Evolutionary conservation across 2,888 invertebrate species (phyloP).

Genomic region (Macaria notata): DNA sequence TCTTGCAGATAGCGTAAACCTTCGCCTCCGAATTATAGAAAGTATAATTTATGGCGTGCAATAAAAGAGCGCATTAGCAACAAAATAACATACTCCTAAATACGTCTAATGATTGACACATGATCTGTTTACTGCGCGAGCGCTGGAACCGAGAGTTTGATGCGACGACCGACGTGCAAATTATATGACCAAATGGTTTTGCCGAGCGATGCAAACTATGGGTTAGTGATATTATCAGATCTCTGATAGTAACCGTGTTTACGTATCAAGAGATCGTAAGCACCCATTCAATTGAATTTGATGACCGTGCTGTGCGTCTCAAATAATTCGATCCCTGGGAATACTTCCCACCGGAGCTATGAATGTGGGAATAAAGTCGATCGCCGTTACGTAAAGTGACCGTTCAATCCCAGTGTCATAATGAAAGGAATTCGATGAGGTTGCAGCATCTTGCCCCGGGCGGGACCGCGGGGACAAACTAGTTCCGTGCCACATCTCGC

Average conservation of each 20-base stretch:
- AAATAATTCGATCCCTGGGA: slow-evolving; percentile 25
- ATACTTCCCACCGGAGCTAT: slow-evolving; percentile 14
- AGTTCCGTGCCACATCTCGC: slow-evolving; percentile 69
- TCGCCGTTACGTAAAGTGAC: slow-evolving; percentile 60
- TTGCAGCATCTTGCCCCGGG: slow-evolving; percentile 54
- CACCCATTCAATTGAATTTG: slow-evolving; percentile 33
- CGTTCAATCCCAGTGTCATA: slow-evolving; percentile 61
- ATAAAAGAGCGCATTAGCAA: slow-evolving; percentile 50
- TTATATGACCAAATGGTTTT: neutral
- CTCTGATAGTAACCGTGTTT: slow-evolving; percentile 14
- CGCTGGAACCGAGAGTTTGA: neutral
- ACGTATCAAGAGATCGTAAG: slow-evolving; percentile 15
- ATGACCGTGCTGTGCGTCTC: slow-evolving; percentile 21
- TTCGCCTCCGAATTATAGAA: slow-evolving; percentile 62
- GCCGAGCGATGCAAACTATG: too few relatives aligned
- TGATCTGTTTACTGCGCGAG: slow-evolving; percentile 20
- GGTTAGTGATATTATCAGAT: slow-evolving; percentile 10
- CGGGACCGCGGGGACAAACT: slow-evolving; percentile 61
- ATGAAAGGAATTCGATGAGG: slow-evolving; percentile 75
- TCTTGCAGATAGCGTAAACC: slow-evolving; percentile 49
- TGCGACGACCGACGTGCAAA: slow-evolving; percentile 2
- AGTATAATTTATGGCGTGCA: slow-evolving; percentile 63
- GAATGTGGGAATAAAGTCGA: slow-evolving; percentile 35
- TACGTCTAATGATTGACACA: slow-evolving; percentile 33
- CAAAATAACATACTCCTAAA: slow-evolving; percentile 39